phyloP scores from a whole-genome alignment of 2,797 vertebrate species.

The Valencia hispanica region DNA sequence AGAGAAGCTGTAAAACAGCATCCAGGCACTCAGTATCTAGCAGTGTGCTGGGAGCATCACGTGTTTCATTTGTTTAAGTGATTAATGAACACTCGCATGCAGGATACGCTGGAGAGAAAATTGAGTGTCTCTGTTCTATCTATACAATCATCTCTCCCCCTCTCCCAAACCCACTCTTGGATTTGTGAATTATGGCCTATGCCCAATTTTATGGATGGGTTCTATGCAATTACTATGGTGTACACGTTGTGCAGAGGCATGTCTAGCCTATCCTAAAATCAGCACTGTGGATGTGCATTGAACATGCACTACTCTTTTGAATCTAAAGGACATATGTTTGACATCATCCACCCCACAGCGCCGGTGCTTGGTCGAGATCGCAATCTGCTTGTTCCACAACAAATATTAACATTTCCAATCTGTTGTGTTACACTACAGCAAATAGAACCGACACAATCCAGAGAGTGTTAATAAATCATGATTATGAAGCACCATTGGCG shows the following conservation, averaged over 20 bases:
- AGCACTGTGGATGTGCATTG: slow-evolving; percentile 16
- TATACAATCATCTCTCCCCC: slow-evolving; percentile 53
- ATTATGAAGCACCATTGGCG: slow-evolving; percentile 77
- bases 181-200: slow-evolving; percentile 53
- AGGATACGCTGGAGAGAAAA: slow-evolving; percentile 58
- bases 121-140: slow-evolving; percentile 61
- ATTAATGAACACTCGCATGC: slow-evolving; percentile 69
- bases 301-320: neutral
- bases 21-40: slow-evolving; percentile 36
- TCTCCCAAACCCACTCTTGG: slow-evolving; percentile 28
- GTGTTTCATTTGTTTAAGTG: slow-evolving; percentile 73
- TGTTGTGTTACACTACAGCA: slow-evolving; percentile 73
- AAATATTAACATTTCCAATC: slow-evolving; percentile 83
- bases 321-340: slow-evolving; percentile 70
- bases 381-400: slow-evolving; percentile 61
- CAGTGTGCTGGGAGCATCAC: slow-evolving; percentile 45
- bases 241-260: neutral
- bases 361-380: slow-evolving; percentile 29
- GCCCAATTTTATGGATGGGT: slow-evolving; percentile 66
- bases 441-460: slow-evolving; percentile 74
- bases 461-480: slow-evolving; percentile 83
- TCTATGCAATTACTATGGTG: slow-evolving; percentile 58
- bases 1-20: slow-evolving; percentile 26
- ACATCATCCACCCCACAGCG: slow-evolving; percentile 63
- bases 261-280: slow-evolving; percentile 6